phyloP scores from a whole-genome alignment of 2,888 invertebrate genomes.

The Thumatha senex region DNA sequence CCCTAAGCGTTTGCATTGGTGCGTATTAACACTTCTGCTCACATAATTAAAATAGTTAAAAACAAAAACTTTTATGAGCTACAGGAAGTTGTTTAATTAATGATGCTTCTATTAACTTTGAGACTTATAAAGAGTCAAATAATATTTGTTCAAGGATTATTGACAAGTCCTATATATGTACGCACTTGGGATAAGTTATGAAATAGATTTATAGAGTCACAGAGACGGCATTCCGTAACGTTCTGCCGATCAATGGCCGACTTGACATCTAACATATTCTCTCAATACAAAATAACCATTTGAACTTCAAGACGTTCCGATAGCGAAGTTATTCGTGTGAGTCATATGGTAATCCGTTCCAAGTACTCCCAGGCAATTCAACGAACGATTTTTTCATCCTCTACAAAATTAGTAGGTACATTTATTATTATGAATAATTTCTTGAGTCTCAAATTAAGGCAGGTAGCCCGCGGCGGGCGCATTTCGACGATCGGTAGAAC shows the following conservation, averaged over 20 bases:
- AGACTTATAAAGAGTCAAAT: no score
- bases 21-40: no score
- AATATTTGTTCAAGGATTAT: no score
- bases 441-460: conserved; percentile 76
- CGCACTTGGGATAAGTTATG: no score
- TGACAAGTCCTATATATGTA: no score
- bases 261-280: conserved; percentile 20
- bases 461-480: conserved; percentile 76
- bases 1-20: no score
- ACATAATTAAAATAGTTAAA: no score
- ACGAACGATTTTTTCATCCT: conserved; percentile 62
- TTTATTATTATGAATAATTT: conserved; percentile 82
- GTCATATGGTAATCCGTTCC: conserved; percentile 54
- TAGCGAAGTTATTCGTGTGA: conserved; percentile 36
- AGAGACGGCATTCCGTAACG: no score
- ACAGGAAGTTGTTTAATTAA: no score
- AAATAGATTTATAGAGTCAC: no score
- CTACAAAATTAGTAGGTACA: conserved; percentile 73
- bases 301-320: conserved; percentile 16
- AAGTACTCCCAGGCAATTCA: conserved; percentile 50
- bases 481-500: conserved; percentile 56
- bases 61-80: no score
- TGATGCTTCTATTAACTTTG: no score
- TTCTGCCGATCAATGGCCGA: background rate
- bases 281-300: conserved; percentile 19